Conservation (phyloP, 2,113 vertebrate genomes). For the Alligator mississippiensis region DNA sequence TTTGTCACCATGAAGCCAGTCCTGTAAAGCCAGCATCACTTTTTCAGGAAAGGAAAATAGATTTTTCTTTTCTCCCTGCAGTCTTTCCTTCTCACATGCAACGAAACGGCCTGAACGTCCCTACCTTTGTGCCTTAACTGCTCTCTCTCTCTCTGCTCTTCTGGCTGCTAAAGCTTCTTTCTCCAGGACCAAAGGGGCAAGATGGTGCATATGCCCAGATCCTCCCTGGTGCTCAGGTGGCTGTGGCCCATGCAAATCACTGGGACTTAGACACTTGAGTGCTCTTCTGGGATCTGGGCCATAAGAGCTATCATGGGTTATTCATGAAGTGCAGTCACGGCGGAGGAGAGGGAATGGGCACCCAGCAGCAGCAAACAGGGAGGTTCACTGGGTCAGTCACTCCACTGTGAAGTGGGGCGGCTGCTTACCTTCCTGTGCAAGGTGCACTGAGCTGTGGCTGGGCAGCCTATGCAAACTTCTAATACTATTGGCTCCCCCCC, state of each 20-base stretch:
- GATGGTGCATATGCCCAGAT: background rate
- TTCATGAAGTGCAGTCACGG: background rate
- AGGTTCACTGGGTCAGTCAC: background rate
- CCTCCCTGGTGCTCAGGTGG: background rate
- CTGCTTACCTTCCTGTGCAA: background rate
- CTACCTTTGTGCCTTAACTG: background rate
- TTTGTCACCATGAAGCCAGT: slow-evolving; percentile 87
- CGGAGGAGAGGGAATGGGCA: background rate
- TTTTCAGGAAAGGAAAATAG: background rate
- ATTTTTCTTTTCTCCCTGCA: slow-evolving; percentile 35
- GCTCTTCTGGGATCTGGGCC: no score
- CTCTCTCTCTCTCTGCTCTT: background rate
- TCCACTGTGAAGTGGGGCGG: background rate
- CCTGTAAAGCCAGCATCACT: slow-evolving; percentile 64
- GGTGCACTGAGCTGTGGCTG: background rate
- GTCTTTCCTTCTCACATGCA: slow-evolving; percentile 56
- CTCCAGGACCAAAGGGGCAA: background rate
- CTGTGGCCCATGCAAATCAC: background rate
- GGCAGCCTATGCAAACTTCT: background rate
- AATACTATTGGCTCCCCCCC: background rate
- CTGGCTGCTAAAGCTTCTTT: background rate
- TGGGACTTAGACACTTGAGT: no score
- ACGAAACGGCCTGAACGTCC: slow-evolving; percentile 53
- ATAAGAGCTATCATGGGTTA: background rate
- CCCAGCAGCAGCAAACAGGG: background rate